Percentiles rank a stretch among this genome's conserved stretches.
Conservation (phyloP, 2,888 invertebrate genomes). For the Chironomus riparius region DNA sequence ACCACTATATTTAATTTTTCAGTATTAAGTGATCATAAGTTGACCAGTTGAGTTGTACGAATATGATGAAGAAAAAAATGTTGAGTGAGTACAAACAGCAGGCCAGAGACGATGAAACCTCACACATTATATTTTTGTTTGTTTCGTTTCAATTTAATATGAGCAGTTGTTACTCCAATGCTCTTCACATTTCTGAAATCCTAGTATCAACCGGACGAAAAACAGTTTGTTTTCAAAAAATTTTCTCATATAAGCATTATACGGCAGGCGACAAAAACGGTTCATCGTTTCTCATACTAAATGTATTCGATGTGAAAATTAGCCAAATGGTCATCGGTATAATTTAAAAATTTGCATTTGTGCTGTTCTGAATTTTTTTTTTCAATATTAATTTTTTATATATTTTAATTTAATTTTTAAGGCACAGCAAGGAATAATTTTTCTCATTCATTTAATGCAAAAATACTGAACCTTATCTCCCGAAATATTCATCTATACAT, state of each 20-base stretch:
- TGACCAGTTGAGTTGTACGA: neutral
- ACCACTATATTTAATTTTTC: conserved; percentile 27
- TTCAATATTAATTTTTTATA: no score
- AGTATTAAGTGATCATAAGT: conserved; percentile 26
- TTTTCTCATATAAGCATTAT: conserved; percentile 13
- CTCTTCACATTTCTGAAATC: neutral
- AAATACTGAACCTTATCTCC: no score
- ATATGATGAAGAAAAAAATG: neutral
- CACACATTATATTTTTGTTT: conserved; percentile 1
- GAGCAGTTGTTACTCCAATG: neutral
- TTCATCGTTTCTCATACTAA: no score
- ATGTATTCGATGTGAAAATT: no score
- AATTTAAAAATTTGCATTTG: no score
- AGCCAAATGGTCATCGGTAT: no score
- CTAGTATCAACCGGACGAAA: conserved; percentile 20
- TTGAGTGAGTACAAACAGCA: neutral
- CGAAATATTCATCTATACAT: no score
- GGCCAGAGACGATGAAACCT: conserved; percentile 4
- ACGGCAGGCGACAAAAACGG: conserved; percentile 3
- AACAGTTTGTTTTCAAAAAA: conserved; percentile 24
- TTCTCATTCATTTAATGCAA: no score
- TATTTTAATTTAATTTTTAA: no score
- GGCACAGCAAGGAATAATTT: no score
- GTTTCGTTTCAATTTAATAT: neutral
- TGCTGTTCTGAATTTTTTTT: no score